phyloP scores from a whole-genome alignment of 2,888 invertebrate genomes.

The Diarsia dahlii region DNA sequence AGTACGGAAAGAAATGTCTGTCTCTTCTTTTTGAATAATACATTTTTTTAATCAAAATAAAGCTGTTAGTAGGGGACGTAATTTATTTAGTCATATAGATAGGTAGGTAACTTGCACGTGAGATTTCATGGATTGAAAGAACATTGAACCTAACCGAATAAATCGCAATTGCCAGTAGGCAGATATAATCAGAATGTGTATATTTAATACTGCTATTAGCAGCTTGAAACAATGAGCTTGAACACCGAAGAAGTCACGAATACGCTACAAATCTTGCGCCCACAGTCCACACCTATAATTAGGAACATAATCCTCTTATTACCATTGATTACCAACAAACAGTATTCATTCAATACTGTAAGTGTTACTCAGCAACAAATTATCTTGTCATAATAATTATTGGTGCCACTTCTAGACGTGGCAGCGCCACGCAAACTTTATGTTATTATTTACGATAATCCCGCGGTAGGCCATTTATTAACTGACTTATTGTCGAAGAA shows the following conservation, averaged over 20 bases:
- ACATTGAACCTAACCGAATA: neutral
- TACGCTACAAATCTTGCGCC: constrained; percentile 21
- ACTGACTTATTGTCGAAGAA: constrained; percentile 45
- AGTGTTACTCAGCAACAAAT: constrained; percentile 36
- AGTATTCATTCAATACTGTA: constrained; percentile 25
- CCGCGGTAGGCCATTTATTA: constrained; percentile 29
- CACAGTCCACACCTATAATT: constrained; percentile 29
- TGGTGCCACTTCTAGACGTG: constrained; percentile 8
- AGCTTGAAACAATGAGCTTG: neutral
- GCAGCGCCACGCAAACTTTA: constrained; percentile 12
- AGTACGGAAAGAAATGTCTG: neutral
- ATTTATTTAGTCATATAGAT: neutral
- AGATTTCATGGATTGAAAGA: neutral
- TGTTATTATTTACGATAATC: constrained; percentile 46
- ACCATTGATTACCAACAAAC: constrained; percentile 38
- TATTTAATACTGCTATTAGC: neutral
- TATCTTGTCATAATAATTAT: constrained; percentile 54
- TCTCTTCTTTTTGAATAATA: neutral
- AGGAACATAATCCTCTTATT: constrained; percentile 28
- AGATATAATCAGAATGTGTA: neutral
- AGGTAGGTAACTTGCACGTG: neutral
- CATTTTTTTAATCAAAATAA: neutral
- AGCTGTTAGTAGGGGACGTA: too few relatives aligned
- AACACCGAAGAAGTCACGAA: constrained; percentile 40
- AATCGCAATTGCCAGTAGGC: neutral